Percentiles rank a stretch among this genome's conserved stretches.
Conservation (phyloP, 2,797 vertebrate species). For the Psittacula echo region DNA sequence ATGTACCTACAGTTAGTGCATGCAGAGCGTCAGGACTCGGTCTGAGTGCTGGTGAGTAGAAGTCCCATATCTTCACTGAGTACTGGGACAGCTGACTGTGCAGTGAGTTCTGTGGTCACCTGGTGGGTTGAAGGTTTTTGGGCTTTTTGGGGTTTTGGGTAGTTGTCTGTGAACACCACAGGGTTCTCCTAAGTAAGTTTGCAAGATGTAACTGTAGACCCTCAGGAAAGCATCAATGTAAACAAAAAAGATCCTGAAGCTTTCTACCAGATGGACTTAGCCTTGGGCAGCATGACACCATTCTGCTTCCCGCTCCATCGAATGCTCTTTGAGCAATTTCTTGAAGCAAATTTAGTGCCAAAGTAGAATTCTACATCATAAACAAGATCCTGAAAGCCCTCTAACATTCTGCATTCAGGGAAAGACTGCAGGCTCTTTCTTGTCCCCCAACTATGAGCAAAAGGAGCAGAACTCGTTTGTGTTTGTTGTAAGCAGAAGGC, state of each 20-base stretch:
- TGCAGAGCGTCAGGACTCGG: background rate
- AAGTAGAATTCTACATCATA: too few relatives aligned
- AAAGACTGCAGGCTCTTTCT: too few relatives aligned
- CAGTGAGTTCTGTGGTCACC: background rate
- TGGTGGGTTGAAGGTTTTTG: background rate
- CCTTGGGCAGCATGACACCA: fast-evolving
- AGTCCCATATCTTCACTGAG: background rate
- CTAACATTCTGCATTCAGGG: too few relatives aligned
- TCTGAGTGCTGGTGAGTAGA: background rate
- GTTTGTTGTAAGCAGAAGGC: too few relatives aligned
- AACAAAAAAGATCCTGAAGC: background rate
- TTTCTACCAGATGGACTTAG: background rate
- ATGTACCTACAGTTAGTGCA: background rate
- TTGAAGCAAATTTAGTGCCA: background rate
- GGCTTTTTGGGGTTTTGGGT: background rate
- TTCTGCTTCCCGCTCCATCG: background rate
- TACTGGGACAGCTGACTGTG: background rate
- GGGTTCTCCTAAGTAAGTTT: background rate
- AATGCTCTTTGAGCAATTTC: background rate
- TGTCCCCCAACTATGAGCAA: too few relatives aligned
- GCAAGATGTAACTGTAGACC: background rate
- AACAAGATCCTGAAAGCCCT: too few relatives aligned
- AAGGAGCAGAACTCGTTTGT: too few relatives aligned
- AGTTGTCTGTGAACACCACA: background rate
- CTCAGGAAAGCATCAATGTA: background rate